phyloP scores from a whole-genome alignment of 2,113 vertebrate genomes.

The Corythoichthys haematopterus region DNA sequence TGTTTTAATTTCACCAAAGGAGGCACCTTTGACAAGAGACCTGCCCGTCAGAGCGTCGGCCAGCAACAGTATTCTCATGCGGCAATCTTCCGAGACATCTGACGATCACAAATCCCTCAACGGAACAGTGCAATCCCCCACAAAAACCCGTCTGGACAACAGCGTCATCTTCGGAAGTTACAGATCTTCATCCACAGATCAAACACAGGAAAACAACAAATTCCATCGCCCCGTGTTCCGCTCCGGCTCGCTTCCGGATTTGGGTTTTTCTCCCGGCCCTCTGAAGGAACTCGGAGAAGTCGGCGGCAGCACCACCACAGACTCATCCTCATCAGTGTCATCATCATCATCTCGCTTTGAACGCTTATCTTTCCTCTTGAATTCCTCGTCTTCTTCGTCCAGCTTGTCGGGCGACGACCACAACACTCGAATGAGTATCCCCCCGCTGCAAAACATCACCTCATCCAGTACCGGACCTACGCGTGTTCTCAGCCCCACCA shows the following conservation, averaged over 20 bases:
- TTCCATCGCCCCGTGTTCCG: conserved; percentile 27
- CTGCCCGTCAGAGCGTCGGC: conserved; percentile 16
- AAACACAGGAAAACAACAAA: conserved; percentile 33
- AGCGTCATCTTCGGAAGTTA: conserved; percentile 78
- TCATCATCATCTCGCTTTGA: conserved; percentile 32
- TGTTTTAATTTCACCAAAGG: not conserved
- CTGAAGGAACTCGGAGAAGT: not conserved
- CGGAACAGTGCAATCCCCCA: accelerated
- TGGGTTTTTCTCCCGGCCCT: not conserved
- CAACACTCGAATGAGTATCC: conserved; percentile 27
- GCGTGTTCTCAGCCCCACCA: conserved; percentile 34
- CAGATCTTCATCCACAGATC: conserved; percentile 31
- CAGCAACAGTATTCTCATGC: conserved; percentile 47
- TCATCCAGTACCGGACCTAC: conserved; percentile 35
- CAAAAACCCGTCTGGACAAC: conserved; percentile 79
- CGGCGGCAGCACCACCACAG: not conserved
- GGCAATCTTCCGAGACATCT: conserved; percentile 39
- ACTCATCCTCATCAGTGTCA: not conserved
- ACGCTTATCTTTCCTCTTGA: conserved; percentile 57
- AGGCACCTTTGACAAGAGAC: conserved; percentile 10
- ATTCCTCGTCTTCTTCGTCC: conserved; percentile 23
- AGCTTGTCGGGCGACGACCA: conserved; percentile 44
- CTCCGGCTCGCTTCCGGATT: conserved; percentile 55
- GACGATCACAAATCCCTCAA: conserved; percentile 50
- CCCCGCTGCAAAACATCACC: conserved; percentile 7